Evolutionary conservation across 2,113 vertebrate genomes (phyloP).

Genomic region (Oxyruncus cristatus): DNA sequence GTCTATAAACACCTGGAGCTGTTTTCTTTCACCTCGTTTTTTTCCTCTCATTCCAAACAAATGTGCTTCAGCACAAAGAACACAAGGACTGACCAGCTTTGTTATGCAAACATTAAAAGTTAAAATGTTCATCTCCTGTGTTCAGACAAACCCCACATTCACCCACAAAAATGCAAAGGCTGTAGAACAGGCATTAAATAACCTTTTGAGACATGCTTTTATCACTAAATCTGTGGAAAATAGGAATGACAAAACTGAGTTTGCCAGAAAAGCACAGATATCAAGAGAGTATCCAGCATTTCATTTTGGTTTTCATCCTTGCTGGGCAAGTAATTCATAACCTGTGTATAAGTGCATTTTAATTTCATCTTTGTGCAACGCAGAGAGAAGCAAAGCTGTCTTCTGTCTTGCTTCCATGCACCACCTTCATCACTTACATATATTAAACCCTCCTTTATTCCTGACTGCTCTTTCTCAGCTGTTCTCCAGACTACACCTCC

Average conservation of each 20-base stretch:
- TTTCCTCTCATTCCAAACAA: background rate
- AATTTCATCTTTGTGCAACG: background rate
- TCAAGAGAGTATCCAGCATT: background rate
- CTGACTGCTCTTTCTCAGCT: background rate
- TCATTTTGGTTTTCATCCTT: background rate
- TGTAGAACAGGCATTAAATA: background rate
- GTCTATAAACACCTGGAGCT: background rate
- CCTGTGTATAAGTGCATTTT: background rate
- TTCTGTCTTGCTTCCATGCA: background rate
- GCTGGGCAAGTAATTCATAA: background rate
- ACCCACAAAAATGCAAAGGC: background rate
- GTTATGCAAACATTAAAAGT: background rate
- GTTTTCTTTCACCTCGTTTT: background rate
- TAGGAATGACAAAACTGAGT: background rate
- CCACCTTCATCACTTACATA: background rate
- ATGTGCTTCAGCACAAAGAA: background rate
- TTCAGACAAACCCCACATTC: background rate
- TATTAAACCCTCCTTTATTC: background rate
- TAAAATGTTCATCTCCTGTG: accelerated
- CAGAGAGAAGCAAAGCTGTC: background rate
- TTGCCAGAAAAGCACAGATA: background rate
- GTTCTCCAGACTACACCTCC: background rate
- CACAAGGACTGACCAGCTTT: background rate
- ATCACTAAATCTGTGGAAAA: background rate
- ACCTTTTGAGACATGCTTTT: background rate